Evolutionary conservation across 2,113 vertebrate genomes (phyloP).

Genomic region (rat (Rattus norvegicus)): DNA sequence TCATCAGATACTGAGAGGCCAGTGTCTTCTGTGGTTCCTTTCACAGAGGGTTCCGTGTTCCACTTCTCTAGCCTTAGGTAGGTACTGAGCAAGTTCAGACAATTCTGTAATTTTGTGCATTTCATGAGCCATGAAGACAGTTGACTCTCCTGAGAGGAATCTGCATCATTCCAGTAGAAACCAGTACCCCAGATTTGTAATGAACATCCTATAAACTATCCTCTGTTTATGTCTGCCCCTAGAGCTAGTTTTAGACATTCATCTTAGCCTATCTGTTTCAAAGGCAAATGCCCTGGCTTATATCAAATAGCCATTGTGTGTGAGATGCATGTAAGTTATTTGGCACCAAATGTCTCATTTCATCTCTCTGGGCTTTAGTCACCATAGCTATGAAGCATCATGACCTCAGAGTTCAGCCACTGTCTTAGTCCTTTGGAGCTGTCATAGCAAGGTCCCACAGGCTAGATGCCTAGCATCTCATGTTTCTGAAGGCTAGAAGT

Average conservation of each 20-base stretch:
- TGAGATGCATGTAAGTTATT: not conserved
- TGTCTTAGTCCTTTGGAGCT: no score
- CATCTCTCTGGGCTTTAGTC: no score
- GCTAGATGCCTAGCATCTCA: not conserved
- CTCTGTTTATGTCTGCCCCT: not conserved
- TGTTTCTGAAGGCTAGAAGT: not conserved
- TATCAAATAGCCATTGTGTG: not conserved
- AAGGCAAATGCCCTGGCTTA: not conserved
- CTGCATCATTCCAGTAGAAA: not conserved
- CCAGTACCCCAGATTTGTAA: not conserved
- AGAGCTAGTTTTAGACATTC: not conserved
- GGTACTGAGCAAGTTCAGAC: not conserved
- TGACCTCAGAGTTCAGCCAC: not conserved
- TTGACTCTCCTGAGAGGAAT: not conserved
- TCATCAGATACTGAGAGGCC: fast-evolving
- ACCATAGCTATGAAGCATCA: fast-evolving
- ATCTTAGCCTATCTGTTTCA: not conserved
- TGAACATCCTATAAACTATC: not conserved
- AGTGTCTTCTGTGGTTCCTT: not conserved
- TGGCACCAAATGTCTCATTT: fast-evolving
- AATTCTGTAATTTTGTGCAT: no score
- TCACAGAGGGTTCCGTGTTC: fast-evolving
- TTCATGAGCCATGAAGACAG: not conserved
- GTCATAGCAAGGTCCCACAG: not conserved
- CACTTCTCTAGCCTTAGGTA: fast-evolving